Base-by-base conservation (phyloP, 1,140 invertebrate species). In the Drosophila nikananu region DNA sequence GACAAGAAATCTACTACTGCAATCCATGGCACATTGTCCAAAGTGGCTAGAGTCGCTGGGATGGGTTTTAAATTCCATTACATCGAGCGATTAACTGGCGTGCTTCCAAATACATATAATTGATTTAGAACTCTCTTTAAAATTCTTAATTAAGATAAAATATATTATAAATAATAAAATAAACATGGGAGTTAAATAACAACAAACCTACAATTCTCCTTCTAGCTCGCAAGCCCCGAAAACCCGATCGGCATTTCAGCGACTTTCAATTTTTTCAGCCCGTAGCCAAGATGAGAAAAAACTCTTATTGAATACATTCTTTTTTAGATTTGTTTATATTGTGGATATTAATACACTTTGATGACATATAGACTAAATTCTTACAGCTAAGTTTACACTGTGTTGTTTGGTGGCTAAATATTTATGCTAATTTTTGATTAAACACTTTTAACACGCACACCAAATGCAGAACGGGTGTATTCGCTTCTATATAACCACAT, bases 391-490 rank as follows among this genome's bases (percentile, higher is more conserved):
- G 72, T 76, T 58, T 76, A 76, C 73, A 76, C 42, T 71, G 67
- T 27, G 75, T 71, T 23, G 75, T 78, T 79, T 78, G 76, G 76
- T 79, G 75, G 63, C 83, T 87, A 89, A 67, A 58, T 72, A 78
- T 78, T 71, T 78, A 70, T 57, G 46, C 75, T 78, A 78, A 21
- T 49, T 77, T 89, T 83, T 77, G 80, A 83, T 80, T 89, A 86
- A 74, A 86, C 74, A 81, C 60, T 61, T 80, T 49, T 58, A 84
- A 57, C 70, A 66, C 59, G 66, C 79, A 76, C 70, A 73, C 67
- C 66, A 72, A 77, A 70, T 68, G 37, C 61, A 49, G 52, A 64
- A 77, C 58, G 51, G 37, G 57, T 32, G 49, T 42, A 51, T 55
- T 58, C 19, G 25, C 39, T 42, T 66, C 51, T 57, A 49, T 57